Evolutionary conservation across 2,888 invertebrate species (phyloP), one percentile per base, ranked within the genome.

Genomic region (Tetanocera ferruginea): DNA sequence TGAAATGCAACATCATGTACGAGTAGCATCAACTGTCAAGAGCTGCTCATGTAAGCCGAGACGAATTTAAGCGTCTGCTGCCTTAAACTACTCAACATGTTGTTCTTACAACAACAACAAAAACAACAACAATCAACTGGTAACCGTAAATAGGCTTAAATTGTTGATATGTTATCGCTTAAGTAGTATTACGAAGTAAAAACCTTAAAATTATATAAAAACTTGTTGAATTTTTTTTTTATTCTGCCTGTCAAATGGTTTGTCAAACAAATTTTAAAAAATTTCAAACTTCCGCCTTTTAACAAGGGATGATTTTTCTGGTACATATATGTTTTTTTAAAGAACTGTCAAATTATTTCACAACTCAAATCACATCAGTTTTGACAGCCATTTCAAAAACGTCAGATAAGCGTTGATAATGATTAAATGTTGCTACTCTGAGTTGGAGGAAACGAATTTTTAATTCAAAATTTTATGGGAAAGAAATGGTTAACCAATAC

Each of bases 381-480:
- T n/a, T 66, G 51, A 66, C 52, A 75, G 66, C 66, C 52, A 19
- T n/a, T 28, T 28, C 72, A 51, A 74, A 49, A 8, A 71, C n/a
- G 31, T 43, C 64, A 31, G 74, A 31, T 64, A 49, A 66, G 75
- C 52, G 66, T 75, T 74, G 64, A 74, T 51, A 74, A 74, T 74
- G 25, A n/a, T 23, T 17, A 37, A 19, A 23, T 8, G 17, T 34
- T 37, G 49, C n/a, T 25, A 43, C 3, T 49, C 23, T n/a, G 9
- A 51, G 28, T 34, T 23, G 34, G 4, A 34, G 17, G 43, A 14
- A 11, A 8, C 23, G 23, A 34, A 14, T 51, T 66, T 66, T 74
- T 57, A 75, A 75, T 75, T 66, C 31, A 62, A 66, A 75, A 51
- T 75, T 75, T 75, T 66, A 75, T 75, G 66, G 66, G 66, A 75